Evolutionary conservation across 2,797 vertebrate species (phyloP), one percentile per base, ranked within the genome.

Genomic region (Sebastes iracundus): DNA sequence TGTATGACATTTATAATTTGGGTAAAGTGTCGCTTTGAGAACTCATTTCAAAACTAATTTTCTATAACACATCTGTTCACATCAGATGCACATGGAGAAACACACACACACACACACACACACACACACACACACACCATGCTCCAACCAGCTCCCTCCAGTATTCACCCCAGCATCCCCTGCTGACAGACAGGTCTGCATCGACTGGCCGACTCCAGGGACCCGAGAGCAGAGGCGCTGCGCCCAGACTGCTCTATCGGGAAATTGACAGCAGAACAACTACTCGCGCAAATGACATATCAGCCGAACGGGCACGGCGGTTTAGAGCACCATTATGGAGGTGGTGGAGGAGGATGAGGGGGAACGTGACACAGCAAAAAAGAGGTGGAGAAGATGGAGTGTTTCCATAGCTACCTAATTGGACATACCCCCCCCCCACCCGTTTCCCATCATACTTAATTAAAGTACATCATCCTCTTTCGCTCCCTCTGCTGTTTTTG

Each of bases 351-450:
- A 65, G 62, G 55, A 73, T 27, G n/a, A 46, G 42, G 38, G 64
- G 30, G 12, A 46, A 64, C 42, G 73, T 28, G 75, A 55, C 35
- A 27, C 23, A 38, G 55, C 14, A 16, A 30, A 55, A 72, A 55
- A 72, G 63, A 80, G 59, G 64, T 53, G 78, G 58, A 59, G 74
- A 74, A 73, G 69, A 80, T 75, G 71, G 75, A 76, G 83, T 25
- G 88, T 92, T 92, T 87, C 90, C 84, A 92, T 90, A 77, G 86
- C 55, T 69, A 90, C 86, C 67, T 89, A 86, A 92, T 89, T 92
- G 81, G 59, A 89, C 63, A 25, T 35, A 42, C 70, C n/a, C 4
- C 33, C 4, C 33, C 3, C 12, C 18, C 32, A 25, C 25, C 6
- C 7, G 2, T 27, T 73, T 59, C 69, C 77, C 73, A 74, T 86